Evolutionary conservation across 2,888 invertebrate genomes (phyloP), one percentile per base, ranked within the genome.

Genomic region (Sphinx pinastri): DNA sequence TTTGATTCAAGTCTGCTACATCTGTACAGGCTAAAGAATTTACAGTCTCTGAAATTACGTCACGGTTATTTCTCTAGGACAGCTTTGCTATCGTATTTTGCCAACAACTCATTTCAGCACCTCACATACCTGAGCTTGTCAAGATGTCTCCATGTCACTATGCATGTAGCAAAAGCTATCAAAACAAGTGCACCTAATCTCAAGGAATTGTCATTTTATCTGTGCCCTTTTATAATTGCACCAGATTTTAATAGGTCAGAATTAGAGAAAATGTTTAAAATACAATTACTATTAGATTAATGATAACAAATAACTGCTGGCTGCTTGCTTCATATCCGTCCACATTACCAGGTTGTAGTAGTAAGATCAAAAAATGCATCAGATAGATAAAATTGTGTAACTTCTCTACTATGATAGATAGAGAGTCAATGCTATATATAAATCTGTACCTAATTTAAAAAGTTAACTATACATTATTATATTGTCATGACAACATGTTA

Each of bases 21-120:
- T 80, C 82, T 94, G 70, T 90, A 91, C 74, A 89, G 87, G 74
- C 77, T 94, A 71, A 93, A 91, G 79, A 89, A 92, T 81, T 85
- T 94, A 74, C 89, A 90, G 75, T 94, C 94, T 71, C 81, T 94
- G 16, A 94, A 94, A 79, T 81, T 94, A 75, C 89, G 94, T 16
- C 94, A 94, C 80, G 94, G 94, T n/a, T 94, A 94, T 81, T 94
- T 94, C 79, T 94, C 94, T 49, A 91, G 92, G 38, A 88, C 86
- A 82, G 94, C 94, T 70, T 86, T 94, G 72, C 86, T 94, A 71
- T 88, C 89, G 80, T 94, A 92, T 84, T 94, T 94, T 79, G 89
- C 93, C 31, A 92, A 93, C 75, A 93, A 93, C 73, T 89, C 84
- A 77, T 94, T 94, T 85, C 93, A 89, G 77, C 82, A 91, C 71